These are phyloP conservation scores for Pardalotus punctatus DNA, from an alignment of 2,113 vertebrate species.

Conservation along the genomic window DNA sequence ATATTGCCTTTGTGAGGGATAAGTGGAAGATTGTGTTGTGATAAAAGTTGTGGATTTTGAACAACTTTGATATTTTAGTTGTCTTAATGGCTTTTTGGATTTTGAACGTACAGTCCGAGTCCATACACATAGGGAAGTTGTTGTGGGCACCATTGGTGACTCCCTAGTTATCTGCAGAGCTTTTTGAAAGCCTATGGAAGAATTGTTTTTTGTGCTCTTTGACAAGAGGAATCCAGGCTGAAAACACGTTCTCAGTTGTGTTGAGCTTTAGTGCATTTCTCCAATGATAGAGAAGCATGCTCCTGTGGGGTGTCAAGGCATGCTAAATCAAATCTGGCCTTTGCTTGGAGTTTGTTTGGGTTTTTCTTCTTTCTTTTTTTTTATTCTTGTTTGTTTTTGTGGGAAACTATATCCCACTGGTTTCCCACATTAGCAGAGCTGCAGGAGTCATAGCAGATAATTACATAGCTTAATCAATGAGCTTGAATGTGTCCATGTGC, in stretches of 20 bases:
- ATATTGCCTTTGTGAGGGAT: background rate
- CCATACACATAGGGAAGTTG: background rate
- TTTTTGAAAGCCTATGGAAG: background rate
- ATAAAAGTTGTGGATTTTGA: background rate
- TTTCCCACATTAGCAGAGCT: background rate
- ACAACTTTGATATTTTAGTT: background rate
- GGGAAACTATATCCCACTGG: background rate
- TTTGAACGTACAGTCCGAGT: accelerated
- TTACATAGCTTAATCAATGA: background rate
- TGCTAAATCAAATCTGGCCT: background rate
- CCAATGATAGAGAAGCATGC: background rate
- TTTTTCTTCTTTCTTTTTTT: background rate
- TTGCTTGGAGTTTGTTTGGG: background rate
- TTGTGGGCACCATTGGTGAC: background rate
- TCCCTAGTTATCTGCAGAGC: background rate
- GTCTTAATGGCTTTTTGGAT: background rate
- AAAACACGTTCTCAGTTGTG: background rate
- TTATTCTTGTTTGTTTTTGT: background rate
- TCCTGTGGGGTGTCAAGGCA: background rate
- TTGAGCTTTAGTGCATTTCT: background rate
- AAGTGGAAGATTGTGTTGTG: background rate
- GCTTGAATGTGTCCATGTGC: background rate
- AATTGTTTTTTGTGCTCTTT: background rate
- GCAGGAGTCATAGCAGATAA: background rate
- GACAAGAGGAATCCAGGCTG: background rate